Evolutionary conservation across 2,113 vertebrate species (phyloP).

Genomic region (Lycaon pictus): DNA sequence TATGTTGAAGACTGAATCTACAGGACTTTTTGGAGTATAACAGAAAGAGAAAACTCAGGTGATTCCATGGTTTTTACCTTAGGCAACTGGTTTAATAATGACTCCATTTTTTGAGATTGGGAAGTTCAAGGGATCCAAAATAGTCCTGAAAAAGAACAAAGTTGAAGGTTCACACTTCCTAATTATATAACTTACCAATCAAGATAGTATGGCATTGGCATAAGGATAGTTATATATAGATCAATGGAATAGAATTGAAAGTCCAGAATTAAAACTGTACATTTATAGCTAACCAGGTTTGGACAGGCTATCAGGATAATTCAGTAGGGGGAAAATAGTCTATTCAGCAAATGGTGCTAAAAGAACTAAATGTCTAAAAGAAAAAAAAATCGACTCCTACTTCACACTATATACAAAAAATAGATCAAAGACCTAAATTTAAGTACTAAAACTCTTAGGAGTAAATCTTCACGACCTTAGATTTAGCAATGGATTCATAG

Average conservation of each 20-base stretch:
- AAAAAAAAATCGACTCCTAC: background rate
- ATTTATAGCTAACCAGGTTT: background rate
- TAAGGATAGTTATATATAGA: background rate
- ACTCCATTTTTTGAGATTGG: background rate
- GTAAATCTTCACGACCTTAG: background rate
- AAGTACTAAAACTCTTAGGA: background rate
- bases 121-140: background rate
- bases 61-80: background rate
- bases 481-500: slow-evolving; percentile 6
- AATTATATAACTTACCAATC: background rate
- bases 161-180: background rate
- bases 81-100: background rate
- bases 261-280: background rate
- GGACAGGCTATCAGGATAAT: background rate
- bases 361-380: background rate
- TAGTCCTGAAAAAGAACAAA: background rate
- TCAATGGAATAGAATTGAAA: background rate
- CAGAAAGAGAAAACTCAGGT: background rate
- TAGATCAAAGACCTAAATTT: background rate
- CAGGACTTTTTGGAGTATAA: background rate
- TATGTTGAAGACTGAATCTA: background rate
- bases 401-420: background rate
- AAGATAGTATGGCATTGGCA: background rate
- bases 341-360: background rate
- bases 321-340: background rate